Evolutionary conservation across 2,113 vertebrate genomes (phyloP).

Genomic region (Eleginops maclovinus): DNA sequence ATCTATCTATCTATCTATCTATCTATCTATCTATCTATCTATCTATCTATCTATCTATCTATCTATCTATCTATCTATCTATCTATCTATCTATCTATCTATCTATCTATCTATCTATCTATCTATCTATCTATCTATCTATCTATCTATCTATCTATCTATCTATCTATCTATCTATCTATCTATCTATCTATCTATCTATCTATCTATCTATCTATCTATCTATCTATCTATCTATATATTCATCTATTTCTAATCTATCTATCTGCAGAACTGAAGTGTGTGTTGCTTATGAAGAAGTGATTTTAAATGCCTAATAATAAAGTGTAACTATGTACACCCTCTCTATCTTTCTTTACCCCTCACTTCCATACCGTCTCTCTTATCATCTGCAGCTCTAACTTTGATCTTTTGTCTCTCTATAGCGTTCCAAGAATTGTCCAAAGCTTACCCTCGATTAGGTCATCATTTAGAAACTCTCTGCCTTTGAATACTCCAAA

Average conservation of each 20-base stretch:
- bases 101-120: too few relatives aligned
- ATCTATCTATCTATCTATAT: not conserved
- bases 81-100: not conserved
- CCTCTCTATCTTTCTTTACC: not conserved
- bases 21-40: not conserved
- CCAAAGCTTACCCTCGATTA: too few relatives aligned
- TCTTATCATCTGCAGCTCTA: too few relatives aligned
- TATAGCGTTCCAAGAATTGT: not conserved
- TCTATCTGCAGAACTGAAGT: conserved; percentile 44
- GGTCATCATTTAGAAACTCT: not conserved
- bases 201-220: not conserved
- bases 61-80: not conserved
- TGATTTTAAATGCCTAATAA: too few relatives aligned
- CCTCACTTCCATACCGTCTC: not conserved
- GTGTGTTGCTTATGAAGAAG: conserved; percentile 59
- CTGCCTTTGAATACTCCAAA: not conserved
- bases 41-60: not conserved
- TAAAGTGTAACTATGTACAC: not conserved
- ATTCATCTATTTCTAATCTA: not conserved
- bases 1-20: not conserved
- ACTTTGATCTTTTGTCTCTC: not conserved
- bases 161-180: not conserved
- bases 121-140: too few relatives aligned
- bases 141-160: not conserved
- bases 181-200: not conserved